These are phyloP conservation scores for Mellilla xanthometata DNA, from an alignment of 2,888 invertebrate species.

Conservation along the genomic window DNA sequence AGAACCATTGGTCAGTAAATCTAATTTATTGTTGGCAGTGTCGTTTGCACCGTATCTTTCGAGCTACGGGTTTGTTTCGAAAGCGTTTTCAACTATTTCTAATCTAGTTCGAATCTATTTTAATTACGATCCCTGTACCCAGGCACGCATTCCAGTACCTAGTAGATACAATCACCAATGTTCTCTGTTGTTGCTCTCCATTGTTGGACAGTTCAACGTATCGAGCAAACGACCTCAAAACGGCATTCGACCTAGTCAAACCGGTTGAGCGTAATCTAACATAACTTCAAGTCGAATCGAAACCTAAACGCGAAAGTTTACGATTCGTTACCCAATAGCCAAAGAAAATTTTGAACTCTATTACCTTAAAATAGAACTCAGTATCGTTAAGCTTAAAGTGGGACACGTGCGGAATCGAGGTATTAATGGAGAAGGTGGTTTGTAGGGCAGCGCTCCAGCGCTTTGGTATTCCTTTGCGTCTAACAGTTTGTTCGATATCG, in stretches of 20 bases:
- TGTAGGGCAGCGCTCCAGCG: slow-evolving; percentile 63
- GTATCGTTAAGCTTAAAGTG: slow-evolving; percentile 44
- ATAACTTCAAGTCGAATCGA: slow-evolving; percentile 70
- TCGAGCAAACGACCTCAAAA: slow-evolving; percentile 78
- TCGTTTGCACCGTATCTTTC: slow-evolving; percentile 31
- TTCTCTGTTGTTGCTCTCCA: slow-evolving; percentile 49
- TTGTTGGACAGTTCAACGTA: slow-evolving; percentile 53
- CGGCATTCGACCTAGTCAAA: slow-evolving; percentile 75
- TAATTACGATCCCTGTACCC: slow-evolving; percentile 51
- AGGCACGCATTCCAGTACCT: slow-evolving; percentile 49
- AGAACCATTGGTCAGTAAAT: slow-evolving; percentile 50
- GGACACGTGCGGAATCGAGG: slow-evolving; percentile 80
- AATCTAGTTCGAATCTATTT: slow-evolving; percentile 67
- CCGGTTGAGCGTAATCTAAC: slow-evolving; percentile 71
- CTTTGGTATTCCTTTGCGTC: slow-evolving; percentile 50
- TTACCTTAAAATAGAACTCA: slow-evolving; percentile 42
- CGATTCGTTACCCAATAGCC: slow-evolving; percentile 56
- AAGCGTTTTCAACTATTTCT: slow-evolving; percentile 61
- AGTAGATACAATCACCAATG: slow-evolving; percentile 34
- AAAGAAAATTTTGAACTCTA: slow-evolving; percentile 38
- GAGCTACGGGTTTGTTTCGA: slow-evolving; percentile 51
- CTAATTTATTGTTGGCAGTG: slow-evolving; percentile 38
- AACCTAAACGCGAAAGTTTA: slow-evolving; percentile 78
- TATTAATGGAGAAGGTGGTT: slow-evolving; percentile 76
- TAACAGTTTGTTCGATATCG: slow-evolving; percentile 34